Evolutionary conservation across 2,888 invertebrate genomes (phyloP).

Genomic region (Melieria omissa): DNA sequence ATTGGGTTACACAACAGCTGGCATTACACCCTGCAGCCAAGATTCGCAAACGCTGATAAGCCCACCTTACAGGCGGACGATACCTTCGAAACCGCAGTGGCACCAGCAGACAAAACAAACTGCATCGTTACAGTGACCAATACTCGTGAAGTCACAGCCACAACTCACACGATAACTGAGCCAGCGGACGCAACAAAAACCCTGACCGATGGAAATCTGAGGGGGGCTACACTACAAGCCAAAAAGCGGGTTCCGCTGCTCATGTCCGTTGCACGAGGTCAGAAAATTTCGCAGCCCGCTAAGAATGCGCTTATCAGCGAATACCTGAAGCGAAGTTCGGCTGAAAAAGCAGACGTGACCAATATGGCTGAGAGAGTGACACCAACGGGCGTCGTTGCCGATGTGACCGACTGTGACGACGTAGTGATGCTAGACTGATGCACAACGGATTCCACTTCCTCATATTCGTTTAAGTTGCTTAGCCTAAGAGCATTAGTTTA

Average conservation of each 20-base stretch:
- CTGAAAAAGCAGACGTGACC: not conserved
- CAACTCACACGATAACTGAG: slow-evolving; percentile 21
- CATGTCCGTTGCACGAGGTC: slow-evolving; percentile 62
- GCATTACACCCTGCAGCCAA: slow-evolving; percentile 68
- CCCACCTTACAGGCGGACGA: slow-evolving; percentile 31
- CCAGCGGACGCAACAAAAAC: not conserved
- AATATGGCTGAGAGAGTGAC: slow-evolving; percentile 8
- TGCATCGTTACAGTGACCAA: not conserved
- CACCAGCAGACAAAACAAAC: not conserved
- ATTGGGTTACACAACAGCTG: slow-evolving; percentile 71
- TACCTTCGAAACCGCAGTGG: not conserved
- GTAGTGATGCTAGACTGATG: slow-evolving; percentile 51
- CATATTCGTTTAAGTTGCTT: too few relatives aligned
- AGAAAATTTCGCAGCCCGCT: slow-evolving; percentile 55
- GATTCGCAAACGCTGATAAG: slow-evolving; percentile 40
- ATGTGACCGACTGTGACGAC: slow-evolving; percentile 40
- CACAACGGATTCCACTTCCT: not conserved
- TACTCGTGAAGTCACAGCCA: slow-evolving; percentile 6
- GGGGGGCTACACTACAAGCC: not conserved
- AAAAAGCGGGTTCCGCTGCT: slow-evolving; percentile 64
- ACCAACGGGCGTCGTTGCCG: slow-evolving; percentile 17
- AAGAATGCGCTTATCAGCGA: slow-evolving; percentile 63
- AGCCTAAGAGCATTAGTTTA: too few relatives aligned
- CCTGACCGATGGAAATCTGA: too few relatives aligned
- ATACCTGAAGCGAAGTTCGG: slow-evolving; percentile 21